A percentile compares a stretch with the other conserved stretches of the same genome.
Conservation (phyloP, 2,797 vertebrate species). For the Myotis planiceps region DNA sequence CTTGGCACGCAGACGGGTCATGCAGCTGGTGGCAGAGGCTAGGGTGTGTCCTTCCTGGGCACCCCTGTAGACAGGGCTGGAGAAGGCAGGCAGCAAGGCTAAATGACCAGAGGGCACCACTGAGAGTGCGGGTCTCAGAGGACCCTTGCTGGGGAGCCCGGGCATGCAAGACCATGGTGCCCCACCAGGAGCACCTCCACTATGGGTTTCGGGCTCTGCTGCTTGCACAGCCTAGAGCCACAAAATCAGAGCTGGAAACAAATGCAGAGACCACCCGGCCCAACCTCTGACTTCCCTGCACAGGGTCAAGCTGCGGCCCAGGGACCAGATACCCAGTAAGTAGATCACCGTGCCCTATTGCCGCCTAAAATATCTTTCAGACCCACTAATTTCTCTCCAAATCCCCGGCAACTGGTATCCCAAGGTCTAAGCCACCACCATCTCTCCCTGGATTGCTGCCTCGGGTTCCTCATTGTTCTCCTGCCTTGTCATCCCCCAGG, state of each 20-base stretch:
- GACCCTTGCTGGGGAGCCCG: not conserved
- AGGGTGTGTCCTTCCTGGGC: not conserved
- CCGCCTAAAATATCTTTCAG: not conserved
- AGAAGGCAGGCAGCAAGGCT: slow-evolving; percentile 6
- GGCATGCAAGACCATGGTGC: slow-evolving; percentile 29
- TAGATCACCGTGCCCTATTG: not conserved
- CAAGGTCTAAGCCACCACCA: not conserved
- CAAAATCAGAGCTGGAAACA: not conserved
- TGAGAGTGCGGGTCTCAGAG: not conserved
- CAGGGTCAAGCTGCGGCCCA: not conserved
- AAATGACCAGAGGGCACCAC: not conserved
- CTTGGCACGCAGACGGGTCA: slow-evolving; percentile 41
- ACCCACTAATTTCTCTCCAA: not conserved
- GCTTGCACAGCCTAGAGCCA: not conserved
- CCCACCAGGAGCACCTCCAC: not conserved
- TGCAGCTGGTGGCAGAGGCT: slow-evolving; percentile 43
- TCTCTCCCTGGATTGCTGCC: no score
- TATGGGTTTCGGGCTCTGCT: not conserved
- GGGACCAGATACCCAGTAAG: not conserved
- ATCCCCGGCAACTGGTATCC: not conserved
- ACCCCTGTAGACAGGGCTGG: not conserved
- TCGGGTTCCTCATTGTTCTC: not conserved
- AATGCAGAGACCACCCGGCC: not conserved
- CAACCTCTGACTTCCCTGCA: not conserved
- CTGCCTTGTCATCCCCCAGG: not conserved